Evolutionary conservation across 2,888 invertebrate genomes (phyloP).

Genomic region (Parthenolecanium corni): DNA sequence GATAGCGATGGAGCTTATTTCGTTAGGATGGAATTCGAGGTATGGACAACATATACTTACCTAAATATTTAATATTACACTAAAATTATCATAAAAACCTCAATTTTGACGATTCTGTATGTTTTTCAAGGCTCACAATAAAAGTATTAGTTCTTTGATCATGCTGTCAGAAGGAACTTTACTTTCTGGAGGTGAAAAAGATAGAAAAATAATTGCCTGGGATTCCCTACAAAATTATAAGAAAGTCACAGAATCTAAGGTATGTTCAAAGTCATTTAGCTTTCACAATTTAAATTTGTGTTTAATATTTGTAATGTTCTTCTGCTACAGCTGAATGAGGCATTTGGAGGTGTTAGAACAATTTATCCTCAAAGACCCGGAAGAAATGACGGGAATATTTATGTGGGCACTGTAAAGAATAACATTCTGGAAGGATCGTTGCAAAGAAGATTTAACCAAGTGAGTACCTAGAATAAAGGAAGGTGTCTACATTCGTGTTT

Average conservation of each 20-base stretch:
- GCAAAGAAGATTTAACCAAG: conserved; percentile 74
- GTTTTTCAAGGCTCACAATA: conserved; percentile 60
- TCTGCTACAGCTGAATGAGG: conserved; percentile 60
- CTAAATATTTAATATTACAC: background rate
- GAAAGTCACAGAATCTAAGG: conserved; percentile 78
- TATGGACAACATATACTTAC: conserved; percentile 36
- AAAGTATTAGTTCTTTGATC: conserved; percentile 72
- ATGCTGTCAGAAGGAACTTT: conserved; percentile 84
- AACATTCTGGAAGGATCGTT: conserved; percentile 82
- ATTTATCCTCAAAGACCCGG: conserved; percentile 81
- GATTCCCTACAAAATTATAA: conserved; percentile 81
- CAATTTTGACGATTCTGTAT: too few species aligned
- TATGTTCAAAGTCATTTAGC: conserved; percentile 36
- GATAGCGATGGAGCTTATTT: conserved; percentile 82
- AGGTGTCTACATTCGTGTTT: background rate
- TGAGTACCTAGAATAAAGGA: conserved; percentile 36
- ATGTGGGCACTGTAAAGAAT: conserved; percentile 79
- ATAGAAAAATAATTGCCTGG: conserved; percentile 84
- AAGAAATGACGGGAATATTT: conserved; percentile 78
- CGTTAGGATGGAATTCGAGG: conserved; percentile 77
- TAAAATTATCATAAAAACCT: too few species aligned
- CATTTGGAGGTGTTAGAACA: conserved; percentile 76
- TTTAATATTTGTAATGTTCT: background rate
- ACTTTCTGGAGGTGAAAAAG: conserved; percentile 80
- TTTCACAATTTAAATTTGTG: too few species aligned